Evolutionary conservation across 2,797 vertebrate genomes (phyloP).

Genomic region (Catharus ustulatus): DNA sequence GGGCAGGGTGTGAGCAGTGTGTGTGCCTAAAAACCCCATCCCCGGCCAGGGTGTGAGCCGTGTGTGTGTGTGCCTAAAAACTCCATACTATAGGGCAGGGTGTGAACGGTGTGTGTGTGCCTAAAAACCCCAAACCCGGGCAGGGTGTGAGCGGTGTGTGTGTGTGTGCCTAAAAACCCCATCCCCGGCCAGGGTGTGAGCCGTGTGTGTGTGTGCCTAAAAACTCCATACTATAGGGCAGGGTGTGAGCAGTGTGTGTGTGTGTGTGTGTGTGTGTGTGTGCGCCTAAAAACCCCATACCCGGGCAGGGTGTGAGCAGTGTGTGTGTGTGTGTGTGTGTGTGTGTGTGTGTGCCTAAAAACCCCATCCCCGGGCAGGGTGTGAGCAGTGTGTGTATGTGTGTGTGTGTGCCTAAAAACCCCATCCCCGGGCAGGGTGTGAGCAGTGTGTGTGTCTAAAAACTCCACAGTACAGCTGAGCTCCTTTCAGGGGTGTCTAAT

Average conservation of each 20-base stretch:
- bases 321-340: too few species aligned
- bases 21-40: not conserved
- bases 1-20: not conserved
- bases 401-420: too few species aligned
- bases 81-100: accelerated
- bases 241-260: too few species aligned
- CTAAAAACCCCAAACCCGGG: not conserved
- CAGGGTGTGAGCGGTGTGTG: not conserved
- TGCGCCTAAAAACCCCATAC: not conserved
- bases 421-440: too few species aligned
- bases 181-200: accelerated
- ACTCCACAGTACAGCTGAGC: accelerated
- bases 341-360: not conserved
- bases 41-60: accelerated
- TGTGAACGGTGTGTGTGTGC: accelerated
- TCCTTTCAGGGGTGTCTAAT: accelerated
- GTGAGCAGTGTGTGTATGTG: too few species aligned
- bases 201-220: not conserved
- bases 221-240: accelerated
- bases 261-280: too few species aligned
- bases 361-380: accelerated
- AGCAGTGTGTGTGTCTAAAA: not conserved
- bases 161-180: not conserved
- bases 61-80: not conserved
- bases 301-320: accelerated